Evolutionary conservation across 2,888 invertebrate genomes (phyloP).

Genomic region (Calameuta filiformis): DNA sequence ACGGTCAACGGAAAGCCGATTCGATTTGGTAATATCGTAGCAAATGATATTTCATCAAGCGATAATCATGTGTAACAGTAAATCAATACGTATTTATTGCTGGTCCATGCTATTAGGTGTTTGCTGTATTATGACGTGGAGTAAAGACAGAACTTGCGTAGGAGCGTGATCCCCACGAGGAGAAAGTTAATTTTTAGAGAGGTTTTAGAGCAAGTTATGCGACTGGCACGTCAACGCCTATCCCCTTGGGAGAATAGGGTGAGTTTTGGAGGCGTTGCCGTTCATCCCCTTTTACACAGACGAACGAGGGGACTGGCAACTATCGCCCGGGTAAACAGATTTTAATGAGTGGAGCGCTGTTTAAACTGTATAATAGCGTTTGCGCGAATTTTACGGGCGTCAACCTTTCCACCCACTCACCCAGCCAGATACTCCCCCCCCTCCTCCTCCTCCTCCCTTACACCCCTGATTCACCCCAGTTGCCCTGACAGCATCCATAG

Average conservation of each 20-base stretch:
- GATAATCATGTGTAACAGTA: neutral
- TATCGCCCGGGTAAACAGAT: constrained; percentile 69
- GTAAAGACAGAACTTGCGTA: neutral
- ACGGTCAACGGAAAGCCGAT: constrained; percentile 45
- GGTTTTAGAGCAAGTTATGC: constrained; percentile 29
- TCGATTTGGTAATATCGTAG: constrained; percentile 46
- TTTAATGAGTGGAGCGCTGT: constrained; percentile 66
- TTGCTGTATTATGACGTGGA: neutral
- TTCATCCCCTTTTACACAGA: constrained; percentile 8
- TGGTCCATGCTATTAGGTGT: neutral
- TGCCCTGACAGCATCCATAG: constrained; percentile 35
- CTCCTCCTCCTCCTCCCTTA: neutral
- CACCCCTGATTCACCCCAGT: constrained; percentile 25
- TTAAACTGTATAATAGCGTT: constrained; percentile 39
- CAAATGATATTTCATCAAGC: constrained; percentile 31
- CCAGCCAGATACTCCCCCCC: constrained; percentile 27
- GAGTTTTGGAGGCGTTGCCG: constrained; percentile 31
- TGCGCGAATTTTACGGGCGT: constrained; percentile 49
- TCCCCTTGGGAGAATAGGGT: constrained; percentile 26
- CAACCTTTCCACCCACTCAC: constrained; percentile 38
- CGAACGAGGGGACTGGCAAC: constrained; percentile 46
- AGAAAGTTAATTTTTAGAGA: constrained; percentile 18
- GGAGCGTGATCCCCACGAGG: neutral
- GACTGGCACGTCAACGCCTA: constrained; percentile 40
- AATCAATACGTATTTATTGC: neutral